These are phyloP conservation scores for Digitonthophagus gazella DNA, from an alignment of 2,888 invertebrate species.

Conservation along the genomic window DNA sequence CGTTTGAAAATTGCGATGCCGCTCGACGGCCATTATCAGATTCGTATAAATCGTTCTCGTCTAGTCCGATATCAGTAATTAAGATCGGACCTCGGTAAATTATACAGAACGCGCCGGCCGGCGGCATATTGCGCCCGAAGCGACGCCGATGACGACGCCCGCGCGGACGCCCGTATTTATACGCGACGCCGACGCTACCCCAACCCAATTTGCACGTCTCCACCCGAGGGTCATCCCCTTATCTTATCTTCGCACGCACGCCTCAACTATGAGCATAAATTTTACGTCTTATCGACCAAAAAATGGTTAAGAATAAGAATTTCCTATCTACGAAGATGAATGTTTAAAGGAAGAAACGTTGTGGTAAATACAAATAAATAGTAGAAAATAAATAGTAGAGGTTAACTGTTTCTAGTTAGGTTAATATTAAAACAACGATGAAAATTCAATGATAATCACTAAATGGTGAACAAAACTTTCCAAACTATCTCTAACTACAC, in stretches of 20 bases:
- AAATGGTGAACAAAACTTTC: neutral
- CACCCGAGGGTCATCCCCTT: conserved; percentile 38
- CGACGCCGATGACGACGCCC: conserved; percentile 1
- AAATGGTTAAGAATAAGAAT: neutral
- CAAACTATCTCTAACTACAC: neutral
- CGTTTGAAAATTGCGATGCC: neutral
- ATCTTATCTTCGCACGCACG: conserved; percentile 47
- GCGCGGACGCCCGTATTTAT: conserved; percentile 4
- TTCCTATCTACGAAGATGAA: neutral
- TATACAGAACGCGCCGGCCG: conserved; percentile 40
- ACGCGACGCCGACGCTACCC: conserved; percentile 32
- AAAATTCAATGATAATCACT: neutral
- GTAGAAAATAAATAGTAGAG: too few species aligned
- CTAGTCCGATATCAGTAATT: conserved; percentile 40
- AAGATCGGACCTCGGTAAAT: conserved; percentile 43
- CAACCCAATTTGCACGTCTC: conserved; percentile 46
- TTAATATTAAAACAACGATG: neutral
- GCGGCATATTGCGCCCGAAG: conserved; percentile 39
- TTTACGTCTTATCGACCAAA: neutral
- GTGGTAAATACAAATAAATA: too few species aligned
- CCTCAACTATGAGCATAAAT: conserved; percentile 21
- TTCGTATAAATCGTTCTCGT: conserved; percentile 33
- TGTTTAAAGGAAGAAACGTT: too few species aligned
- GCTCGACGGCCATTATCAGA: conserved; percentile 25
- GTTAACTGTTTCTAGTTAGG: neutral